These are phyloP conservation scores for Pomatostomus ruficeps DNA, from an alignment of 2,113 vertebrate species.

Conservation along the genomic window DNA sequence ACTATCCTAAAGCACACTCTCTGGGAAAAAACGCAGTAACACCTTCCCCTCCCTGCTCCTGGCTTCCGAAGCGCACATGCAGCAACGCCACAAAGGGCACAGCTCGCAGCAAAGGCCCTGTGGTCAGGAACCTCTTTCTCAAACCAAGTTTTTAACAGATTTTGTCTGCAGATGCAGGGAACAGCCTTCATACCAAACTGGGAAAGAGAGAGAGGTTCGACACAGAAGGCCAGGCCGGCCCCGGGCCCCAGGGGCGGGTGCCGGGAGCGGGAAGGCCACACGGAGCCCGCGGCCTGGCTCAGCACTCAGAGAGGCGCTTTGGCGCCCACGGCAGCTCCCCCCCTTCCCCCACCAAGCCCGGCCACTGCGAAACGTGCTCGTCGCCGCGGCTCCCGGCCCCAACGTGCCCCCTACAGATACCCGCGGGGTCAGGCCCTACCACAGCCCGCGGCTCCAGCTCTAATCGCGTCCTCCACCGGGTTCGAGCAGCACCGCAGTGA, in stretches of 20 bases:
- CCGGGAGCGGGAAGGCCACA: neutral
- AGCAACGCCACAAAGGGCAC: neutral
- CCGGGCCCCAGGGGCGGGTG: neutral
- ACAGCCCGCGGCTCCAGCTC: neutral
- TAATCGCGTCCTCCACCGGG: neutral
- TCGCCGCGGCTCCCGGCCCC: neutral
- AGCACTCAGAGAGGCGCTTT: neutral
- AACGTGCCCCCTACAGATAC: neutral
- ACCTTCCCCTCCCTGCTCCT: neutral
- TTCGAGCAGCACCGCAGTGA: accelerated
- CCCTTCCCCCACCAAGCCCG: neutral
- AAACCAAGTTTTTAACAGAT: neutral
- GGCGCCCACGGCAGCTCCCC: neutral
- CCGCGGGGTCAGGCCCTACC: neutral
- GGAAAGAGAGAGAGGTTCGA: neutral
- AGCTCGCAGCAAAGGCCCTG: neutral
- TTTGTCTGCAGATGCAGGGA: neutral
- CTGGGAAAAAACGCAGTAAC: neutral
- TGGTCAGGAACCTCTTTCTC: neutral
- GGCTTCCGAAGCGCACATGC: accelerated
- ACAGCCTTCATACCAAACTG: neutral
- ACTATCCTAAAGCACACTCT: accelerated
- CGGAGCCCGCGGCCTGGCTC: neutral
- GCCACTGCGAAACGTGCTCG: neutral
- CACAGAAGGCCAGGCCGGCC: neutral